Conservation (phyloP, 2,888 invertebrate species). For the Cataglyphis cursor region DNA sequence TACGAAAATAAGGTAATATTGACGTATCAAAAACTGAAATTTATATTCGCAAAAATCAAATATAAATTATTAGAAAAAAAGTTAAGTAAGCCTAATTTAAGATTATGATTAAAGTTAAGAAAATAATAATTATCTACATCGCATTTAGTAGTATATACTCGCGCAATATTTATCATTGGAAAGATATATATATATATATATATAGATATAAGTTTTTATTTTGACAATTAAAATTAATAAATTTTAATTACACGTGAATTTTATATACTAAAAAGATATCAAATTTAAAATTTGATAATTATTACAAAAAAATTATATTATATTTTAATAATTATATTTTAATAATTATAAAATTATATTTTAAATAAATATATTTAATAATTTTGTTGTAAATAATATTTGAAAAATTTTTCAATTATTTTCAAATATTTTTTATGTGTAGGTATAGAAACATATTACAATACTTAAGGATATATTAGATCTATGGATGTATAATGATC, state of each 20-base stretch:
- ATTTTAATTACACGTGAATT: background rate
- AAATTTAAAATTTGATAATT: background rate
- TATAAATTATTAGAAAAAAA: no score
- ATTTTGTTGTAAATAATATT: background rate
- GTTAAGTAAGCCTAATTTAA: no score
- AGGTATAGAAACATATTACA: background rate
- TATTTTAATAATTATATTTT: background rate
- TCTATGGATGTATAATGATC: background rate
- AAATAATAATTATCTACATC: no score
- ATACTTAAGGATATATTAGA: slow-evolving; percentile 6
- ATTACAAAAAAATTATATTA: background rate
- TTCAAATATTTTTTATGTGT: background rate
- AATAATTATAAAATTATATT: slow-evolving; percentile 8
- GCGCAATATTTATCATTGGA: no score
- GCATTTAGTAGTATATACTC: no score
- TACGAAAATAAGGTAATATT: background rate
- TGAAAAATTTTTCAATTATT: no score
- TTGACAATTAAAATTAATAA: background rate
- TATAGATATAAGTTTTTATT: background rate
- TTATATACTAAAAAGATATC: background rate
- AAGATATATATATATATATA: no score
- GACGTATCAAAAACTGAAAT: no score
- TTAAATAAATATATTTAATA: no score
- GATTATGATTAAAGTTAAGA: no score
- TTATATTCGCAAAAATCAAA: no score